Base-by-base conservation (phyloP, 2,113 vertebrate species). In the Thamnophis sirtalis region DNA sequence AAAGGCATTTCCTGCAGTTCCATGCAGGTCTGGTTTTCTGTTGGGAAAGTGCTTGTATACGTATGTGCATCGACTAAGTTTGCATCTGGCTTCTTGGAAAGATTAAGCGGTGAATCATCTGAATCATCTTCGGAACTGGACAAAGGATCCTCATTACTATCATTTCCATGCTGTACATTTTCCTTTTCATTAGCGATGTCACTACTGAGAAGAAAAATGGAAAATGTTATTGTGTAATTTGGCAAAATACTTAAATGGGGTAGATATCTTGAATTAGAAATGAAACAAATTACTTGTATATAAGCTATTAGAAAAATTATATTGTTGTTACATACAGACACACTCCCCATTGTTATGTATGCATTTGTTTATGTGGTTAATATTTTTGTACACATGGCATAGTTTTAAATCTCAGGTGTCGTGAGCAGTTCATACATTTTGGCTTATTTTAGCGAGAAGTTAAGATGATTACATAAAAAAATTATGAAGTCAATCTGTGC, bases 91-190 rank as follows among this genome's bases (percentile, higher is more conserved):
- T 96, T 98, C 73, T 97, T 99, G 0, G 99, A 99, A 93, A 99
- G 99, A 51, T 99, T 99, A 86, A 99, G 98, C 0, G 99, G 99
- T n/a, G 22, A 58, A 58, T 96, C 88, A 95, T 92, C 92, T 2
- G 96, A 89, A 63, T 98, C 93, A 0, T 97, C 97, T 11, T 98
- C 97, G 0, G 96, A 91, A 48, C 92, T 96, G 86, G 95, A 87
- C 7, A 93, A 92, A 0, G 73, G 15, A 2, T 89, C 89, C 0
- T 94, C 87, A 0, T 43, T 90, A 4, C 85, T 48, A 49, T 43
- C 22, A 11, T 93, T 8, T 0, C 94, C 93, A 0, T 90, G 90
- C 22, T 94, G 95, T 2, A 90, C 0, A 0, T 93, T 93, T 2
- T 93, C 50, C 0, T 96, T 97, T 89, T 94, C 91, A 1, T 94